These are phyloP conservation scores for Gobius niger DNA, from an alignment of 2,113 vertebrate genomes.

Conservation along the genomic window DNA sequence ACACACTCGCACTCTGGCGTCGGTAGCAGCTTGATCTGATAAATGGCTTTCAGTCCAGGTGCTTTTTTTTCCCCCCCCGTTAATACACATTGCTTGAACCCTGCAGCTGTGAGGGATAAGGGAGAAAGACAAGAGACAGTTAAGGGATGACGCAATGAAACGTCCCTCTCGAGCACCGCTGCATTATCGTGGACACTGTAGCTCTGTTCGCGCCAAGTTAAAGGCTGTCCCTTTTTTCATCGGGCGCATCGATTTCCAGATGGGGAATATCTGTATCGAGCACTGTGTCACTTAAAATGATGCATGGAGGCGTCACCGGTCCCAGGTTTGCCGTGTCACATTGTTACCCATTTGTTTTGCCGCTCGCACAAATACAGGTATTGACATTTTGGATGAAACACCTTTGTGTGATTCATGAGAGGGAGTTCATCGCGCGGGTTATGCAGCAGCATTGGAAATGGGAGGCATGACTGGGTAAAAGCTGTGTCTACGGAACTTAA, in stretches of 20 bases:
- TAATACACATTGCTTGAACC: slow-evolving; percentile 42
- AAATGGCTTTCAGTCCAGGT: slow-evolving; percentile 51
- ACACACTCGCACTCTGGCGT: slow-evolving; percentile 19
- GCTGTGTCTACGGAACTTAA: neutral
- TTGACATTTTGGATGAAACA: slow-evolving; percentile 51
- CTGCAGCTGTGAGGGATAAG: slow-evolving; percentile 40
- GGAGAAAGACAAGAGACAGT: slow-evolving; percentile 32
- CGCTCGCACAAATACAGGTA: slow-evolving; percentile 43
- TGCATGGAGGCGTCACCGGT: slow-evolving; percentile 49
- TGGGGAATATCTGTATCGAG: slow-evolving; percentile 55
- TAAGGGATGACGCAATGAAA: slow-evolving; percentile 25
- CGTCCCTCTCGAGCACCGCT: slow-evolving; percentile 18
- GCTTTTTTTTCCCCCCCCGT: slow-evolving; percentile 44
- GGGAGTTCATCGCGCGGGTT: slow-evolving; percentile 29
- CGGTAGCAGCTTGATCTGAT: slow-evolving; percentile 47
- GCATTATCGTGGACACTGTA: slow-evolving; percentile 35
- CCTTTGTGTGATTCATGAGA: slow-evolving; percentile 27
- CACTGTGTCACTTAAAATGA: slow-evolving; percentile 64
- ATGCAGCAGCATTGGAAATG: neutral
- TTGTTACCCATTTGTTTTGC: slow-evolving; percentile 47
- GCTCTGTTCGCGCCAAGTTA: slow-evolving; percentile 31
- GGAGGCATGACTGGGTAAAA: neutral
- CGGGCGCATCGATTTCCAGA: slow-evolving; percentile 49
- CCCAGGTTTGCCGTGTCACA: slow-evolving; percentile 43
- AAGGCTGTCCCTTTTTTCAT: slow-evolving; percentile 20